phyloP scores from a whole-genome alignment of 2,888 invertebrate species.

The Tolmerus cingulatus region DNA sequence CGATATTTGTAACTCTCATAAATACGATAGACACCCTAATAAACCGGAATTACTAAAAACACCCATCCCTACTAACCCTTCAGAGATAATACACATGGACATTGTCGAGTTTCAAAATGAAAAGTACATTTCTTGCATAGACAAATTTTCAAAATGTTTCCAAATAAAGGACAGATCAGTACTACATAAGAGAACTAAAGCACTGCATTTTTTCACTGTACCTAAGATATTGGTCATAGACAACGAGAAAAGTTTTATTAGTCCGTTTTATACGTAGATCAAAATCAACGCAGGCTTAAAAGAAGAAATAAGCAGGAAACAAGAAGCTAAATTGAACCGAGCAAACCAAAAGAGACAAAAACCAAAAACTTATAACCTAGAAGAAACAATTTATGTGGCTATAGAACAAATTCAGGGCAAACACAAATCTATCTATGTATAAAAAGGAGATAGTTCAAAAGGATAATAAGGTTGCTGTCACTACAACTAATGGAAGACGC shows the following conservation, averaged over 20 bases:
- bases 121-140: not conserved
- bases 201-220: not conserved
- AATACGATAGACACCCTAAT: not conserved
- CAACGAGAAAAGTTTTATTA: not conserved
- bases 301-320: too few relatives aligned
- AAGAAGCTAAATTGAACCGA: not conserved
- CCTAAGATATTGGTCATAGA: not conserved
- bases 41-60: not conserved
- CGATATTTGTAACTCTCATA: not conserved
- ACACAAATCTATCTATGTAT: not conserved
- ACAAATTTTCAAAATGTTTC: not conserved
- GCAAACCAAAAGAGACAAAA: slow-evolving; percentile 5
- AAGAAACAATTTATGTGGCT: slow-evolving; percentile 6
- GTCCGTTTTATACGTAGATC: not conserved
- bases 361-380: slow-evolving; percentile 8
- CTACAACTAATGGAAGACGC: too few relatives aligned
- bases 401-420: slow-evolving; percentile 17
- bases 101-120: not conserved
- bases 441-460: not conserved
- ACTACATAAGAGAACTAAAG: not conserved
- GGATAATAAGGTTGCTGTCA: too few relatives aligned
- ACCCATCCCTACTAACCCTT: not conserved
- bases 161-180: not conserved
- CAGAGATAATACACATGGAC: not conserved
- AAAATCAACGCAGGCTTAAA: too few relatives aligned